Percentiles rank a stretch among this genome's conserved stretches.
Conservation (phyloP, 2,888 invertebrate genomes). For the Galerucella nymphaeae region DNA sequence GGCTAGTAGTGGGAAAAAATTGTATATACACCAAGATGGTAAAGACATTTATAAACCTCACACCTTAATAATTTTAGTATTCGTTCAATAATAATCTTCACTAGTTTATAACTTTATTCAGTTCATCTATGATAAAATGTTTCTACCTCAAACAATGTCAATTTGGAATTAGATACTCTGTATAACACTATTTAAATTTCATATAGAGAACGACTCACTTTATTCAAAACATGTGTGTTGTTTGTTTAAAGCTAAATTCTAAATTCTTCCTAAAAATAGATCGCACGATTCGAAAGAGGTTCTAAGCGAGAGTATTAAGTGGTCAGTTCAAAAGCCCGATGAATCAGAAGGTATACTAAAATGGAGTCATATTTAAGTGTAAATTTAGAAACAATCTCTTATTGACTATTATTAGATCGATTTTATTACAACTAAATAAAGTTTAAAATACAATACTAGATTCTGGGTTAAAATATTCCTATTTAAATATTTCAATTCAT, state of each 20-base stretch:
- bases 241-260: not conserved
- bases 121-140: no score
- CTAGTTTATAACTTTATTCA: no score
- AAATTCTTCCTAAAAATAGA: not conserved
- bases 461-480: no score
- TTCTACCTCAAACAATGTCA: no score
- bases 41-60: no score
- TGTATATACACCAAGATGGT: no score
- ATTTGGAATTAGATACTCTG: not conserved
- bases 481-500: no score
- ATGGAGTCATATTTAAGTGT: conserved; percentile 5
- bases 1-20: no score
- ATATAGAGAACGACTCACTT: not conserved
- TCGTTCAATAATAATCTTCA: no score
- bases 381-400: not conserved
- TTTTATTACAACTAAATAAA: not conserved
- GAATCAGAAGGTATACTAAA: conserved; percentile 23
- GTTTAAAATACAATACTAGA: not conserved
- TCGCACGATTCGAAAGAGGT: not conserved
- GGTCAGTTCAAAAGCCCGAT: conserved; percentile 36
- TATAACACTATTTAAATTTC: not conserved
- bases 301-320: conserved; percentile 11
- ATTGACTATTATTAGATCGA: not conserved
- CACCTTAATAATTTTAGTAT: no score
- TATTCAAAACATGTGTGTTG: not conserved